Evolutionary conservation across 2,888 invertebrate genomes (phyloP).

Genomic region (Conomelus anceps): DNA sequence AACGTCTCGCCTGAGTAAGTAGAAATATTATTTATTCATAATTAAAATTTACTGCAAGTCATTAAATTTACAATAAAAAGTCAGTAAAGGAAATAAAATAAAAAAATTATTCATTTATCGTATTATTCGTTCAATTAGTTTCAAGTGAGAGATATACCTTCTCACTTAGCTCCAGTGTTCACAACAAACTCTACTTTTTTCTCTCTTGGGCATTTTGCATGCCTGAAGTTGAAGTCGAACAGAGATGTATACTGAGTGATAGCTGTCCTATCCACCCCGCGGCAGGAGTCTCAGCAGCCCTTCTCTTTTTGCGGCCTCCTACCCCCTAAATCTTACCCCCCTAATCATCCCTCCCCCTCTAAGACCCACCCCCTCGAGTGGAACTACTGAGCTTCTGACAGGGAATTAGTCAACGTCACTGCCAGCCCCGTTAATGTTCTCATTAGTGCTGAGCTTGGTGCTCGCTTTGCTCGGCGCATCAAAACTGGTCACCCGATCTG

Average conservation of each 20-base stretch:
- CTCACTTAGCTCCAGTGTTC: too few species aligned
- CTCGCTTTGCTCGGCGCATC: neutral
- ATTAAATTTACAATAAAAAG: too few species aligned
- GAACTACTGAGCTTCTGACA: neutral
- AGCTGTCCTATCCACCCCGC: neutral
- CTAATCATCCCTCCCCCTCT: neutral
- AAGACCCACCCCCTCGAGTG: neutral
- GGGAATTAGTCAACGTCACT: neutral
- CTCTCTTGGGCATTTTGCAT: neutral
- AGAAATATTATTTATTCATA: too few species aligned
- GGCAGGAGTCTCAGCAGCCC: neutral
- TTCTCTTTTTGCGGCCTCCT: neutral
- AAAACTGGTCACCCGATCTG: neutral
- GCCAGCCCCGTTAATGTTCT: neutral
- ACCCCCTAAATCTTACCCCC: too few species aligned
- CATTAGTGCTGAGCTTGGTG: neutral
- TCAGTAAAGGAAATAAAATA: too few species aligned
- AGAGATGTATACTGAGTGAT: neutral
- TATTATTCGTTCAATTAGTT: too few species aligned
- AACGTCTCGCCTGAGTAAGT: too few species aligned
- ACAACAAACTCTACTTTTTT: neutral
- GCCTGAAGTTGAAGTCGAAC: neutral
- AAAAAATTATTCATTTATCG: too few species aligned
- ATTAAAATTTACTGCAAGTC: too few species aligned
- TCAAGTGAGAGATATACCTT: too few species aligned